These are phyloP conservation scores for Gila robusta DNA, from an alignment of 2,797 vertebrate species.

Conservation along the genomic window DNA sequence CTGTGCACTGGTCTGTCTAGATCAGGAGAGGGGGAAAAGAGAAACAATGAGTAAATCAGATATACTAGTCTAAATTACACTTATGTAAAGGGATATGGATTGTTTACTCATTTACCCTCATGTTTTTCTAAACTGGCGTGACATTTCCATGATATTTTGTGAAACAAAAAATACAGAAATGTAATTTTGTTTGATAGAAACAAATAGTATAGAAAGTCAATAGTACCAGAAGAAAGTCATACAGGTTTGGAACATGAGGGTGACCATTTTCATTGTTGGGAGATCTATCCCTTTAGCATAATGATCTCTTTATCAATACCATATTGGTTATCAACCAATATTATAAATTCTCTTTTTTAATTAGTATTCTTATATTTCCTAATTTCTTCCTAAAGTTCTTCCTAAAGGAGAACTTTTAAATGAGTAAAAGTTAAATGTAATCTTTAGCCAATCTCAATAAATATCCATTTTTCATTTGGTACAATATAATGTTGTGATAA, in stretches of 20 bases:
- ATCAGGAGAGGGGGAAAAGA: neutral
- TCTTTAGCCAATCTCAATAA: neutral
- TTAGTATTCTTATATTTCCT: neutral
- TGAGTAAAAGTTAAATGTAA: neutral
- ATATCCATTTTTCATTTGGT: rapidly evolving
- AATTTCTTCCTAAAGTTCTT: no score
- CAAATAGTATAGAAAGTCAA: neutral
- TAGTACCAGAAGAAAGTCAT: neutral
- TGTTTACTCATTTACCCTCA: neutral
- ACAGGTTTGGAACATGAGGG: neutral
- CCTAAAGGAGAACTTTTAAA: no score
- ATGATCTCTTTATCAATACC: no score
- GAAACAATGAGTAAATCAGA: neutral
- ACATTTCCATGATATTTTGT: neutral
- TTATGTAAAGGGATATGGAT: neutral
- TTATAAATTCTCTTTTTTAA: neutral
- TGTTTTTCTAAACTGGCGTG: neutral
- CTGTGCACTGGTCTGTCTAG: slow-evolving; percentile 86
- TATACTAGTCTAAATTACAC: neutral
- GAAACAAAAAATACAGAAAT: no score
- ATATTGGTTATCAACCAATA: neutral
- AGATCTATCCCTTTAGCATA: no score
- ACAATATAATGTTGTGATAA: neutral
- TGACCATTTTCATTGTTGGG: no score
- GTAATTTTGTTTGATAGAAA: neutral